Conservation (phyloP, 1,140 invertebrate species). For the Drosophila melanica region DNA sequence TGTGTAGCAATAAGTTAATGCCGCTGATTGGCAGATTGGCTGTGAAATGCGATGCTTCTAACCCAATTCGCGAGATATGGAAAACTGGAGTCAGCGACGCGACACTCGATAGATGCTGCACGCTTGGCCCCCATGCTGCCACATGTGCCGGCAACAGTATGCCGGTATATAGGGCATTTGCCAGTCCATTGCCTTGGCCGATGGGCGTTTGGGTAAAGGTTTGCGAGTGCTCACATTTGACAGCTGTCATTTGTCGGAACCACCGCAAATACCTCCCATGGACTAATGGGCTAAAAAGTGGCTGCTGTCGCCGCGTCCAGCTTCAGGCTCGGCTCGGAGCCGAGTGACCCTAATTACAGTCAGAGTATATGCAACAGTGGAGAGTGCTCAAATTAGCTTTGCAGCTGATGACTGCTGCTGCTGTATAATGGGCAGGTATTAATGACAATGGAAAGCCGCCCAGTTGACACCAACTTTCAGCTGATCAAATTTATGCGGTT, state of each 20-base stretch:
- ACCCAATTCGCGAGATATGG: constrained; percentile 61
- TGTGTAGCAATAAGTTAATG: constrained; percentile 60
- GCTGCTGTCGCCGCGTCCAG: too few relatives aligned
- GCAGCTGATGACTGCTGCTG: constrained; percentile 31
- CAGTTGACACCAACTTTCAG: constrained; percentile 47
- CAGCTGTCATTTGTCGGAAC: constrained; percentile 55
- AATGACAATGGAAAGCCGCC: constrained; percentile 39
- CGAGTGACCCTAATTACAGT: constrained; percentile 71
- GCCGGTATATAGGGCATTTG: constrained; percentile 20
- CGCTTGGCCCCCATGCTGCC: constrained; percentile 11
- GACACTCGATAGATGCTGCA: constrained; percentile 36
- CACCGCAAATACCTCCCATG: constrained; percentile 10
- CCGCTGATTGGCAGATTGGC: constrained; percentile 51
- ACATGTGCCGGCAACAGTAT: background rate
- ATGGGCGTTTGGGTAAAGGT: constrained; percentile 32
- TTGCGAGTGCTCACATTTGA: constrained; percentile 43
- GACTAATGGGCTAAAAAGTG: constrained; percentile 46
- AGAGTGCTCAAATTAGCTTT: background rate
- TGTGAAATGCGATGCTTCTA: constrained; percentile 67
- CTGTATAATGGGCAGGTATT: constrained; percentile 53
- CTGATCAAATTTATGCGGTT: constrained; percentile 18
- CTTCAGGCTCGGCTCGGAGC: constrained; percentile 27
- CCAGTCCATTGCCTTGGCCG: background rate
- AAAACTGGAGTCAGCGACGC: constrained; percentile 10
- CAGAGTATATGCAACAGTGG: constrained; percentile 34